These are phyloP conservation scores for Oncorhynchus clarkii DNA, from an alignment of 2,113 vertebrate species.

Conservation along the genomic window DNA sequence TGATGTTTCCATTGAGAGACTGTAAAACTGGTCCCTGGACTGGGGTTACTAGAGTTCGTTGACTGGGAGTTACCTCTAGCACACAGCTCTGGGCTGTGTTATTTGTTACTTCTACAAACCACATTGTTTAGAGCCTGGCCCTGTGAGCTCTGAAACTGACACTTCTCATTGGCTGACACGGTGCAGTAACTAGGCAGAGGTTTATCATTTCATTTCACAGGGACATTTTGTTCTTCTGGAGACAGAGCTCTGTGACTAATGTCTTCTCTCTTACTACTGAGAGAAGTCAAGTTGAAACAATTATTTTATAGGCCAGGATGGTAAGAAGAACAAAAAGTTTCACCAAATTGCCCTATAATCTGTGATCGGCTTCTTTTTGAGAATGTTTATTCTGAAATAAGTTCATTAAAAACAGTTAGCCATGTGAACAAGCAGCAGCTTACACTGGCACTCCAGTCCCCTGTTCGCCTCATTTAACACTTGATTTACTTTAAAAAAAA, in stretches of 20 bases:
- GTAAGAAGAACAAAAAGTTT: too few species aligned
- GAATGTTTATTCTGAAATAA: too few species aligned
- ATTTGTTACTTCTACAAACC: slow-evolving; percentile 62
- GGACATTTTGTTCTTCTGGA: slow-evolving; percentile 52
- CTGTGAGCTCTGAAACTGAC: slow-evolving; percentile 39
- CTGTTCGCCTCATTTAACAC: too few species aligned
- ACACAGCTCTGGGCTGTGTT: slow-evolving; percentile 49
- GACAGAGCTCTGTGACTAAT: slow-evolving; percentile 17
- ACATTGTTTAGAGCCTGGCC: slow-evolving; percentile 61
- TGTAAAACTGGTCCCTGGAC: neutral
- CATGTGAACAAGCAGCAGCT: neutral
- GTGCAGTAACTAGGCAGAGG: slow-evolving; percentile 54
- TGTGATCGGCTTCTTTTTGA: too few species aligned
- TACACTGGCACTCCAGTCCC: too few species aligned
- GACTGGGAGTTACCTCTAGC: slow-evolving; percentile 65
- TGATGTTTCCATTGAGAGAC: neutral
- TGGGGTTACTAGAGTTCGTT: slow-evolving; percentile 68
- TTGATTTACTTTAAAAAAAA: too few species aligned
- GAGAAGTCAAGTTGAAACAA: too few species aligned
- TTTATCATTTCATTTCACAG: slow-evolving; percentile 64
- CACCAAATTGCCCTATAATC: too few species aligned
- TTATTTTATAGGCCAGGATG: too few species aligned
- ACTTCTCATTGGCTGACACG: slow-evolving; percentile 47
- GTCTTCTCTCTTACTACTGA: slow-evolving; percentile 3
- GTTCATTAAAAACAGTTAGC: slow-evolving; percentile 7